Percentiles rank a stretch among this genome's conserved stretches.
Evolutionary conservation across 2,113 vertebrate species (phyloP).

Genomic region (Scomber japonicus): DNA sequence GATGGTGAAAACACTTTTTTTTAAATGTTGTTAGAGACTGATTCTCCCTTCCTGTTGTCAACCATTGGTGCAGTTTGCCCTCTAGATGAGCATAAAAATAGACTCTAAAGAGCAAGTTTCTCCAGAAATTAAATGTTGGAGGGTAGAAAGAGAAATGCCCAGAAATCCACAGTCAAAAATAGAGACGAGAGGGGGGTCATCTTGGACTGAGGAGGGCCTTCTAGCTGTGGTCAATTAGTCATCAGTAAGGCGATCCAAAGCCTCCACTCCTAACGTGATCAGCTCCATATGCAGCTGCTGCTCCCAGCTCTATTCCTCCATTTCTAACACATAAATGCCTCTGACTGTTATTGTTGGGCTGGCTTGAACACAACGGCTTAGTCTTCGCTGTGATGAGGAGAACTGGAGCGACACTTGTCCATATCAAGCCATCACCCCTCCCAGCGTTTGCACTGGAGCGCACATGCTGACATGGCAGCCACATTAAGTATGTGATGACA

Average conservation of each 20-base stretch:
- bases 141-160: conserved; percentile 14
- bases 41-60: conserved; percentile 27
- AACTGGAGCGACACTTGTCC: conserved; percentile 57
- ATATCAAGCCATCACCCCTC: conserved; percentile 51
- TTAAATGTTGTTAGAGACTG: neutral
- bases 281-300: conserved; percentile 78
- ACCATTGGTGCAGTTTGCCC: conserved; percentile 7
- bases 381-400: conserved; percentile 63
- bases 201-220: conserved; percentile 49
- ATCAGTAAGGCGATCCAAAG: conserved; percentile 78
- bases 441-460: conserved; percentile 16
- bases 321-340: conserved; percentile 77
- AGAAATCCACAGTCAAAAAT: conserved; percentile 31
- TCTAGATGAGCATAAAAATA: conserved; percentile 36
- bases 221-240: conserved; percentile 78
- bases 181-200: conserved; percentile 41
- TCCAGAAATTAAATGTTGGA: conserved; percentile 28
- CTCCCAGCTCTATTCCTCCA: conserved; percentile 49
- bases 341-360: conserved; percentile 79
- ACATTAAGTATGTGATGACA: conserved; percentile 76
- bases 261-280: conserved; percentile 72
- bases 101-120: conserved; percentile 22
- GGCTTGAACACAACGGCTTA: conserved; percentile 67
- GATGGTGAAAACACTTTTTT: conserved; percentile 3
- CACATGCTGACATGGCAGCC: conserved; percentile 54